phyloP scores from a whole-genome alignment of 2,888 invertebrate species.

The Hipparchia semele region DNA sequence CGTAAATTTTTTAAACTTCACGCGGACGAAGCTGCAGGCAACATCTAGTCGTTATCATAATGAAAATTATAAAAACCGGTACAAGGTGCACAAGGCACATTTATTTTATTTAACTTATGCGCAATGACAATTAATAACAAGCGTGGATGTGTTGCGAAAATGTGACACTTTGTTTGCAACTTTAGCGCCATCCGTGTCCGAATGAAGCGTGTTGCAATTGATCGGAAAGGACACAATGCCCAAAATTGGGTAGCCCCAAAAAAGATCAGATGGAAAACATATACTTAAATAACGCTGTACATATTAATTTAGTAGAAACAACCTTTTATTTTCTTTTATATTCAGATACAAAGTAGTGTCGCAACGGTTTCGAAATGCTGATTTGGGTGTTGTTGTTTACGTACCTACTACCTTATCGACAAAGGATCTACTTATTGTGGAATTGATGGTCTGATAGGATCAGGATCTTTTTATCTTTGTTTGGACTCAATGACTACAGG shows the following conservation, averaged over 20 bases:
- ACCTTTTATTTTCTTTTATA: slow-evolving; percentile 5
- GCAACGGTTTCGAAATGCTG: slow-evolving; percentile 11
- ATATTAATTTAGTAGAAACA: not conserved
- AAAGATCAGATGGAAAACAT: slow-evolving; percentile 7
- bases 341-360: slow-evolving; percentile 11
- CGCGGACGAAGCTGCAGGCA: too few species aligned
- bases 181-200: slow-evolving; percentile 21
- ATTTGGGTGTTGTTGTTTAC: slow-evolving; percentile 10
- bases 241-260: slow-evolving; percentile 23
- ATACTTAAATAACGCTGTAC: not conserved
- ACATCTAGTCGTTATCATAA: not conserved
- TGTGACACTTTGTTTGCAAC: slow-evolving; percentile 13
- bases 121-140: slow-evolving; percentile 16
- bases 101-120: slow-evolving; percentile 15
- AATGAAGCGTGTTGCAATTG: slow-evolving; percentile 15
- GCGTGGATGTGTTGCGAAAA: slow-evolving; percentile 3
- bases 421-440: not conserved
- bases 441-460: not conserved
- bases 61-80: slow-evolving; percentile 20
- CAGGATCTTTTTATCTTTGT: not conserved
- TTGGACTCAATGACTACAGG: not conserved
- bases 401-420: not conserved
- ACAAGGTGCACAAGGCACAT: slow-evolving; percentile 27
- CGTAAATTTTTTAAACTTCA: too few species aligned
- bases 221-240: slow-evolving; percentile 25